Conservation (phyloP, 2,113 vertebrate species). For the Nothoprocta pentlandii region DNA sequence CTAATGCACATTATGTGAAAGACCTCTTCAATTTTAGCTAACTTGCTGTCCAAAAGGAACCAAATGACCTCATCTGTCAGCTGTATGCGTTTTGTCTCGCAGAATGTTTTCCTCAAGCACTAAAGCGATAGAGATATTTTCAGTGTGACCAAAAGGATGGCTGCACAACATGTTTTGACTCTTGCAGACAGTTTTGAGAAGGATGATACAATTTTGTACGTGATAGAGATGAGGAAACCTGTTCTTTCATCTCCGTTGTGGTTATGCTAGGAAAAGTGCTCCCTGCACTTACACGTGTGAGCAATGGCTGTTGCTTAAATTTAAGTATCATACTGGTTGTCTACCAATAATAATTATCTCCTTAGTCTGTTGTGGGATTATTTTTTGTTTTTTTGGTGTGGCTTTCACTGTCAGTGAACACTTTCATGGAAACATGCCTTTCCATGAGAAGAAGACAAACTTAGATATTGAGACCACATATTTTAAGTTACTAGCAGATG, state of each 20-base stretch:
- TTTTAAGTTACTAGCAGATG: background rate
- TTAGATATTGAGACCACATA: background rate
- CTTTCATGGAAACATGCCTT: background rate
- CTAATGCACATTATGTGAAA: background rate
- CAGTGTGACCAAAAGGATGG: background rate
- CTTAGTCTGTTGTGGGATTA: background rate
- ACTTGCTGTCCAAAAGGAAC: background rate
- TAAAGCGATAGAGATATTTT: background rate
- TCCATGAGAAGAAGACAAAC: background rate
- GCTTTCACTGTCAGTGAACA: background rate
- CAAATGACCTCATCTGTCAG: background rate
- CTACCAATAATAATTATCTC: background rate
- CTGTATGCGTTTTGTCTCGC: background rate
- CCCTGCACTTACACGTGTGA: background rate
- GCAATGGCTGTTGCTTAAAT: background rate
- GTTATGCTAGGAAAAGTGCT: background rate
- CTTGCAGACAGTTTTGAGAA: background rate
- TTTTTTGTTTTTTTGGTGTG: background rate
- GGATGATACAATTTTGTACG: background rate
- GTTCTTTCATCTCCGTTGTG: background rate
- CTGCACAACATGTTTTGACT: background rate
- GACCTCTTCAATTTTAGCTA: constrained; percentile 7
- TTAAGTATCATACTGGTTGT: background rate
- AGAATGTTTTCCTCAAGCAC: background rate
- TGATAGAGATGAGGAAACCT: background rate